Conservation (phyloP, 2,113 vertebrate species). For the Rhinichthys klamathensis region DNA sequence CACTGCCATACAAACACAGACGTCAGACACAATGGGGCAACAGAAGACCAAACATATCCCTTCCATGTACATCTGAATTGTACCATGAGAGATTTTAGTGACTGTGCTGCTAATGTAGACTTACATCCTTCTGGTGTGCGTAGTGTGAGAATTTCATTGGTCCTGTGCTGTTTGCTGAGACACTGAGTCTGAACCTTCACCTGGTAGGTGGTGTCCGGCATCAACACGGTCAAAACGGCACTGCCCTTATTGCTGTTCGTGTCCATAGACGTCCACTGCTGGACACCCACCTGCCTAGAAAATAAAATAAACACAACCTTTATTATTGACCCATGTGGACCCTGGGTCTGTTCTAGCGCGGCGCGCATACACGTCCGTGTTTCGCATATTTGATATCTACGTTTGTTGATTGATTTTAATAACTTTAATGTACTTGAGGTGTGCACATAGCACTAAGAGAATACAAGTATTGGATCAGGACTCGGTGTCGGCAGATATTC, state of each 20-base stretch:
- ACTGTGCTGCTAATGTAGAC: conserved; percentile 59
- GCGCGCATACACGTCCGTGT: too few species aligned
- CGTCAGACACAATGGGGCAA: neutral
- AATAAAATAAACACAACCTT: conserved; percentile 8
- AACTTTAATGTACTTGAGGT: too few species aligned
- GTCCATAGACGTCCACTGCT: conserved; percentile 87
- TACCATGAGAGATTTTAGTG: neutral
- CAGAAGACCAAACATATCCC: neutral
- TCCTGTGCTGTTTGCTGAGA: conserved; percentile 86
- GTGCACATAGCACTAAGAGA: too few species aligned
- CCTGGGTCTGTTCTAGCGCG: too few species aligned
- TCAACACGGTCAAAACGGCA: conserved; percentile 82
- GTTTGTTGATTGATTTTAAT: too few species aligned
- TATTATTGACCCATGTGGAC: neutral
- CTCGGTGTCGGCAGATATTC: too few species aligned
- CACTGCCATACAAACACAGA: conserved; percentile 71
- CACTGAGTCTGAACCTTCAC: conserved; percentile 95
- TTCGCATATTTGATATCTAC: too few species aligned
- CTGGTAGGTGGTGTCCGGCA: conserved; percentile 92
- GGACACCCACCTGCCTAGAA: conserved; percentile 82
- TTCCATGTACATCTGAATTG: neutral
- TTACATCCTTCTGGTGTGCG: conserved; percentile 92
- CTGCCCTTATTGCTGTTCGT: conserved; percentile 94
- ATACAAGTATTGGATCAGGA: too few species aligned
- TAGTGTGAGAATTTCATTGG: conserved; percentile 88